Base-by-base conservation (phyloP, 2,113 vertebrate species). In the Pseudopipra pipra region DNA sequence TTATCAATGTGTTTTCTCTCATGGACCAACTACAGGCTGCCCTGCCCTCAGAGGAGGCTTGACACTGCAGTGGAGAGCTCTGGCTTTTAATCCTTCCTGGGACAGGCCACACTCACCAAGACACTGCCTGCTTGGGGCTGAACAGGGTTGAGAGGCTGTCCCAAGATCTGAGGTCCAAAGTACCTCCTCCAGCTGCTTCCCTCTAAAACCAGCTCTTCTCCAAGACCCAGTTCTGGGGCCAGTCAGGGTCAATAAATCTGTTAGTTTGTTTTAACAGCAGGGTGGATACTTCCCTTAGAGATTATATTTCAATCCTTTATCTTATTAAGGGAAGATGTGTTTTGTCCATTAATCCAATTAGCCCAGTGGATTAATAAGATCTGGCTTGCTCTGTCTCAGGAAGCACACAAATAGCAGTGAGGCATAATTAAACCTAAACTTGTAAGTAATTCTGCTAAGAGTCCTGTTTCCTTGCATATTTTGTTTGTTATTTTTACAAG, bases 321-420 rank as follows among this genome's bases (percentile, higher is more conserved):
- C 73, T 95, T 86, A 71, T 93, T 97, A 97, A 91, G 68, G 81
- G 78, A 93, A 95, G 95, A 93, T 95, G 81, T 90, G 78, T 93
- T 96, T 97, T 97, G 61, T 93, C 72, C 94, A 90, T 97, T 96
- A 96, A 95, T 95, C 90, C 83, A 82, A 24, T 96, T 96, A 96
- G 77, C 51, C 8, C 5, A 2, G 49, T 58, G 56, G 86, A 75
- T 95, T 96, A 95, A 73, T 88, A 87, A 89, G 3, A 74, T 52
- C 33, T 35, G 75, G 51, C 44, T 92, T 81, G 56, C 75, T 95
- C 44, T 79, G 59, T 87, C 74, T 74, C 85, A 92, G 86, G 80
- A 90, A 97, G 68, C 81, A 49, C 51, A 70, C 39, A 81, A 85
- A 90, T 30, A 95, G 76, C 63, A 67, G 58, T 71, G 66, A 87